phyloP scores from a whole-genome alignment of 2,113 vertebrate genomes.

The Erpornis zantholeuca region DNA sequence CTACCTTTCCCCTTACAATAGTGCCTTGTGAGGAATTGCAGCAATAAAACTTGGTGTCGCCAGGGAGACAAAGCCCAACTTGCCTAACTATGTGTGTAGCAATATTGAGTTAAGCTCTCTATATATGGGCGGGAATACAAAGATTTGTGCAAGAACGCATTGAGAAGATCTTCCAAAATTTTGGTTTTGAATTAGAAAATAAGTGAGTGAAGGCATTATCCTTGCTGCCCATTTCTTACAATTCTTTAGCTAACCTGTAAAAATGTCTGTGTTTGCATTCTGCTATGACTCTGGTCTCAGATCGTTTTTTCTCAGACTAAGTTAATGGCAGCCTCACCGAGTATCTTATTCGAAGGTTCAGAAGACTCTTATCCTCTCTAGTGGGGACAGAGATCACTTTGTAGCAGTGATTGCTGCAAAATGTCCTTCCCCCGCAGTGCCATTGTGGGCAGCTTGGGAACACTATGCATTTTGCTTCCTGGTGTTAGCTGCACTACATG shows the following conservation, averaged over 20 bases:
- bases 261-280: not conserved
- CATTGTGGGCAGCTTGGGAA: fast-evolving
- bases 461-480: not conserved
- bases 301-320: not conserved
- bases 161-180: not conserved
- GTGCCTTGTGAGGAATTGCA: not conserved
- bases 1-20: not conserved
- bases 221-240: not conserved
- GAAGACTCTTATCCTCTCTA: not conserved
- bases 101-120: not conserved
- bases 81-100: not conserved
- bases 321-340: not conserved
- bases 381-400: not conserved
- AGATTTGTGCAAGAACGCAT: not conserved
- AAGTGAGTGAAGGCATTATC: not conserved
- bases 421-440: not conserved
- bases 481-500: not conserved
- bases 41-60: not conserved
- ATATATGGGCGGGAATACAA: not conserved
- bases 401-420: not conserved
- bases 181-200: not conserved
- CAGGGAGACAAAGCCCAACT: not conserved
- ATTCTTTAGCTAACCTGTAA: not conserved
- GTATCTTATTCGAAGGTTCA: not conserved
- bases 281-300: not conserved